A percentile compares a stretch with the other conserved stretches of the same genome.
These are phyloP conservation scores for Bemisia tabaci DNA, from an alignment of 1,140 invertebrate species.

Conservation along the genomic window DNA sequence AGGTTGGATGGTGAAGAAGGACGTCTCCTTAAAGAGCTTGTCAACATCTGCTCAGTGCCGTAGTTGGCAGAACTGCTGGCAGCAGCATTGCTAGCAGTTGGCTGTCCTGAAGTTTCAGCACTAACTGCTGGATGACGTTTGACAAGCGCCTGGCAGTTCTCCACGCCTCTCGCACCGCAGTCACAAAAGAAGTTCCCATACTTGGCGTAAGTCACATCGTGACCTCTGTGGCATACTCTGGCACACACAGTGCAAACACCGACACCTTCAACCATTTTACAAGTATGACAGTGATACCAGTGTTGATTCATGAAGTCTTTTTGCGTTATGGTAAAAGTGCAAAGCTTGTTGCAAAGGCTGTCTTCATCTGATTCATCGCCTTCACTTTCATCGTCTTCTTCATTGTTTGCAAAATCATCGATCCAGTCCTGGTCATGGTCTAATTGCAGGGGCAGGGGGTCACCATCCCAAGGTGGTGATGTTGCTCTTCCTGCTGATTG, in stretches of 20 bases:
- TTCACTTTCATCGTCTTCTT: conserved; percentile 71
- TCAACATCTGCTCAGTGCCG: conserved; percentile 30
- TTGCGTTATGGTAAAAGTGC: conserved; percentile 91
- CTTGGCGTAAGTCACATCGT: conserved; percentile 95
- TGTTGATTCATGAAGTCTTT: conserved; percentile 98
- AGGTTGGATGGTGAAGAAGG: conserved; percentile 50
- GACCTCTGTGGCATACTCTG: conserved; percentile 87
- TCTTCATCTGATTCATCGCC: conserved; percentile 94
- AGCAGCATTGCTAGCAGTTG: conserved; percentile 20
- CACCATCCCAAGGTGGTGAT: conserved; percentile 64
- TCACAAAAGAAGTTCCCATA: conserved; percentile 99
- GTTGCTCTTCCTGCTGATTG: conserved; percentile 35
- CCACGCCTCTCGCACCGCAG: conserved; percentile 91
- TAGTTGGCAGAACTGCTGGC: conserved; percentile 23
- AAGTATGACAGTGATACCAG: conserved; percentile 97
- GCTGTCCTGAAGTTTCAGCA: conserved; percentile 27
- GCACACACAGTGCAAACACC: conserved; percentile 96
- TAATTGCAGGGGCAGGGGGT: conserved; percentile 47
- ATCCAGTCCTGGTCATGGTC: conserved; percentile 67
- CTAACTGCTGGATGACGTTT: conserved; percentile 48
- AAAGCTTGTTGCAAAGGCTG: conserved; percentile 82
- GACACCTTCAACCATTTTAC: conserved; percentile 94
- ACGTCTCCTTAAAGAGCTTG: conserved; percentile 50
- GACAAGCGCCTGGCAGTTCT: conserved; percentile 47
- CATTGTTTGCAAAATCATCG: conserved; percentile 50